These are phyloP conservation scores for Steinernema carpocapsae DNA, from an alignment of 2,888 invertebrate species.

Conservation along the genomic window DNA sequence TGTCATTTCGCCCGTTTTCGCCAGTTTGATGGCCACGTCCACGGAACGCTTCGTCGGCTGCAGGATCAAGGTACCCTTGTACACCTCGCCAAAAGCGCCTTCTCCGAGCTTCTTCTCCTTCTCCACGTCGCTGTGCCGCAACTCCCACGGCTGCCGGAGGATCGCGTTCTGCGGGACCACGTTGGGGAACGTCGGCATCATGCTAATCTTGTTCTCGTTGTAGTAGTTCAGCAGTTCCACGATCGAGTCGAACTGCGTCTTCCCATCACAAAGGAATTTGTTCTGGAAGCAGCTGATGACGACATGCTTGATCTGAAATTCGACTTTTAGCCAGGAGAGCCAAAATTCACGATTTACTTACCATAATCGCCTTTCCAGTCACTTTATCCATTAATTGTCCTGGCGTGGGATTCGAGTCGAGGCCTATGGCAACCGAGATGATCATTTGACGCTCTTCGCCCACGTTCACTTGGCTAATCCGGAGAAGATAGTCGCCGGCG, in stretches of 20 bases:
- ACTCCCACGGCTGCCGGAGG: conserved; percentile 41
- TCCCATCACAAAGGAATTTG: not conserved
- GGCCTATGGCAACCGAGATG: not conserved
- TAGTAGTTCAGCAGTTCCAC: conserved; percentile 36
- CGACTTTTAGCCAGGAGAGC: not conserved
- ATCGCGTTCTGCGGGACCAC: conserved; percentile 26
- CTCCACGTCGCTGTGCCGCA: conserved; percentile 39
- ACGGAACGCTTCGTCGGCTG: conserved; percentile 29
- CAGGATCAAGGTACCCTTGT: conserved; percentile 30
- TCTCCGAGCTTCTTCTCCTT: conserved; percentile 39
- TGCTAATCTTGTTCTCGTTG: not conserved
- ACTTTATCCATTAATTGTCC: not conserved
- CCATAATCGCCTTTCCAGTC: not conserved
- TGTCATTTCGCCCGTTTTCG: conserved; percentile 36
- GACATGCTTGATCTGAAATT: not conserved
- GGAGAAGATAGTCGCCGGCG: conserved; percentile 11
- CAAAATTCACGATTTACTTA: not conserved
- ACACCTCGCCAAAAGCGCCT: conserved; percentile 42
- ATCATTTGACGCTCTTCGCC: not conserved
- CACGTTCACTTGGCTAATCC: not conserved
- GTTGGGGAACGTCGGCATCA: not conserved
- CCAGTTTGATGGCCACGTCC: conserved; percentile 39
- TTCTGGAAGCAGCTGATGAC: not conserved
- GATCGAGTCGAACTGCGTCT: conserved; percentile 26
- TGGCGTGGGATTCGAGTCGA: not conserved